Base-by-base conservation (phyloP, 2,888 invertebrate genomes). In the Odontothrips loti region DNA sequence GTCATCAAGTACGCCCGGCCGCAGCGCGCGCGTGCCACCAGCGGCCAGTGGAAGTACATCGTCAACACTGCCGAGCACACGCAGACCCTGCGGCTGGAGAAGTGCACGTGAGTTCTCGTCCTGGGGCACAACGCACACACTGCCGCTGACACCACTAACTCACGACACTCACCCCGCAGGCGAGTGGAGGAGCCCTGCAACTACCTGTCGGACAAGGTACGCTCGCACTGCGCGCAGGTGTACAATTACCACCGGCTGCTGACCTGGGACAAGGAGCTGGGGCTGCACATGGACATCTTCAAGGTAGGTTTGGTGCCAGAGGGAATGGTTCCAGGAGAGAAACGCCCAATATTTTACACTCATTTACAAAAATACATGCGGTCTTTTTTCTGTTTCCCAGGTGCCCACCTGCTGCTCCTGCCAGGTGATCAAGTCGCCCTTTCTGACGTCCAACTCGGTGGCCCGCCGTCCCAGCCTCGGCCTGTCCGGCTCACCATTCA, bases 31-130 rank as follows among this genome's bases (percentile, higher is more conserved):
- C 89, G 94, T 80, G 94, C 94, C 0, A 93, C 94, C 0, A 92
- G 92, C 1, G 95, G 95, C 0, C 91, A 92, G 84, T 95, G 95
- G 95, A 95, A 95, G 86, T 95, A 93, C 85, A 94, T 95, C 84
- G 95, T 95, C 79, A 95, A 95, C 85, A 94, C 95, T 0, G 94
- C 93, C 0, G 94, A 94, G 83, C 94, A 95, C 85, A 94, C 94
- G 11, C 95, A 95, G 88, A 95, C 95, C 0, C 86, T 95, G 80
- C 88, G 95, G 12, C 88, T 95, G 82, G 95, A 95, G 86, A 94
- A 95, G 86, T 95, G 95, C 89, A 89, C 92, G 93, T 93, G 86
- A 91, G 92, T 90, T 23, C 27, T 20, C 6, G 51, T 2, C 51
- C 51, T 20, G 51, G 51, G 10, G 9, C 10, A 48, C 48, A 48